Conservation (phyloP, 2,797 vertebrate species). For the Rhynchonycteris naso region DNA sequence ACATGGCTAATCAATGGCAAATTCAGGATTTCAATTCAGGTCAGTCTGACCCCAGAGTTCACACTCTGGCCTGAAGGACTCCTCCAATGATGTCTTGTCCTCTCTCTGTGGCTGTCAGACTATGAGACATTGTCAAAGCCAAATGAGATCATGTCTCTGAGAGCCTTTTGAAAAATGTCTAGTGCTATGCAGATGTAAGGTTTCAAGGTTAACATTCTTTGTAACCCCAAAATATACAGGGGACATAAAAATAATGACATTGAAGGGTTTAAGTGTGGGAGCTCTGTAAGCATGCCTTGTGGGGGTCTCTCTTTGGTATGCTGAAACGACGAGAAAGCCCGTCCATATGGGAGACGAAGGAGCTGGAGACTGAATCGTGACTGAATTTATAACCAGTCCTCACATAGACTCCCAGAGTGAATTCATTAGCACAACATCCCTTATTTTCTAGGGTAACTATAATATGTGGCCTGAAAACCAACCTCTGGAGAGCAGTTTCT, state of each 20-base stretch:
- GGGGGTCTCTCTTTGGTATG: background rate
- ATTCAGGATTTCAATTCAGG: background rate
- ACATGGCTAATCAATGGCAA: background rate
- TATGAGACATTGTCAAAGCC: background rate
- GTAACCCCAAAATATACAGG: background rate
- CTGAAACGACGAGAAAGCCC: background rate
- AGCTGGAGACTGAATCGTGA: background rate
- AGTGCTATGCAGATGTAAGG: background rate
- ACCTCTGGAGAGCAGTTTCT: slow-evolving; percentile 22
- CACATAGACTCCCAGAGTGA: background rate
- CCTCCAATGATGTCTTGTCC: rapidly evolving
- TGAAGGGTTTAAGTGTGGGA: no score
- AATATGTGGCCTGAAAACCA: slow-evolving; percentile 64
- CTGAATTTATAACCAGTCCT: background rate
- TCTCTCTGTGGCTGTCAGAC: background rate
- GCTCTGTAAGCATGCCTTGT: rapidly evolving
- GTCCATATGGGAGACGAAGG: background rate
- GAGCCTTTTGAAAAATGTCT: background rate
- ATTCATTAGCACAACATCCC: background rate
- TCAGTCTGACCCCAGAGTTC: background rate
- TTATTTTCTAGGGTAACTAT: slow-evolving; percentile 67
- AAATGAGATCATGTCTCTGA: background rate
- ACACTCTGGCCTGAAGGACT: background rate
- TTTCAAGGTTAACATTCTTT: background rate
- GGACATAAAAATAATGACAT: background rate